Evolutionary conservation across 2,797 vertebrate species (phyloP).

Genomic region (Podarcis lilfordi): DNA sequence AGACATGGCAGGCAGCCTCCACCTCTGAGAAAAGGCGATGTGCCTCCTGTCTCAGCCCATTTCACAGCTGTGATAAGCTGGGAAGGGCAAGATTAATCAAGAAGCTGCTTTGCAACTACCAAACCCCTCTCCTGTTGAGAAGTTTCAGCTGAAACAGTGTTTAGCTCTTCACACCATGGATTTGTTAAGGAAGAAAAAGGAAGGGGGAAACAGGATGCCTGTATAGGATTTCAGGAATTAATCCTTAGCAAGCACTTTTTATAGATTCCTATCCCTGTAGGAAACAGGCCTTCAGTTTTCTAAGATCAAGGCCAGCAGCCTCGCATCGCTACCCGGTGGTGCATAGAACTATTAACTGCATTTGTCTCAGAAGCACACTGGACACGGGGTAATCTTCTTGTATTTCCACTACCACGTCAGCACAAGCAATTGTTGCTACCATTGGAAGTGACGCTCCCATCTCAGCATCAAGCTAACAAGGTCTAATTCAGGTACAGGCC

Average conservation of each 20-base stretch:
- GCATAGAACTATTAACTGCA: slow-evolving; percentile 4
- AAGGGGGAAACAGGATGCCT: not conserved
- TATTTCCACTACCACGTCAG: not conserved
- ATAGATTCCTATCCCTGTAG: rapidly evolving
- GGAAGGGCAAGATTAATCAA: not conserved
- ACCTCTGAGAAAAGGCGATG: not conserved
- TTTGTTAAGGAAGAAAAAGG: not conserved
- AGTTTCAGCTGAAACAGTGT: not conserved
- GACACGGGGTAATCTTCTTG: not conserved
- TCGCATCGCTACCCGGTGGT: not conserved
- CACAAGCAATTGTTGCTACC: not conserved
- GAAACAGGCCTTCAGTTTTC: not conserved
- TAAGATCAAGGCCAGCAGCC: not conserved
- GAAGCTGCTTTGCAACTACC: not conserved
- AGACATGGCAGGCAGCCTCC: not conserved
- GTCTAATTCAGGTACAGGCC: rapidly evolving
- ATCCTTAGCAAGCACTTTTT: not conserved
- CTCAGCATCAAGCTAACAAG: rapidly evolving
- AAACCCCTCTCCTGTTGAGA: not conserved
- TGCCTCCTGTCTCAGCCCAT: not conserved
- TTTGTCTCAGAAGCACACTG: not conserved
- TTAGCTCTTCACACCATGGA: not conserved
- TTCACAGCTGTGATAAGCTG: not conserved
- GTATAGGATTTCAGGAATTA: rapidly evolving
- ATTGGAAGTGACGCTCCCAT: not conserved